Evolutionary conservation across 2,113 vertebrate species (phyloP).

Genomic region (Danio rerio): GRCz12tu NC_133182.1:26569501-26570000

Average conservation of each 20-base stretch:
- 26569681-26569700: slow-evolving; percentile 53
- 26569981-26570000: background rate
- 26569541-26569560: background rate
- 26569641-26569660: slow-evolving; percentile 48
- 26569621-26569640: slow-evolving; percentile 35
- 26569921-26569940: background rate
- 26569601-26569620: slow-evolving; percentile 8
- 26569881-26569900: background rate
- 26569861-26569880: background rate
- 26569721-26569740: slow-evolving; percentile 35
- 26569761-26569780: slow-evolving; percentile 29
- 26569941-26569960: background rate
- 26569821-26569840: background rate
- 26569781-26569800: background rate
- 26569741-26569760: slow-evolving; percentile 40
- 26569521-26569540: background rate
- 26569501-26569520: too few species aligned
- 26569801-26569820: background rate
- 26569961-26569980: background rate
- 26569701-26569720: slow-evolving; percentile 35
- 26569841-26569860: slow-evolving; percentile 3
- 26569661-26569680: slow-evolving; percentile 37
- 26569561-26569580: background rate
- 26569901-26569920: background rate
- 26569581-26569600: background rate